A percentile compares a stretch with the other conserved stretches of the same genome.
Evolutionary conservation across 2,888 invertebrate genomes (phyloP).

Genomic region (Himalopsyche tibetana): DNA sequence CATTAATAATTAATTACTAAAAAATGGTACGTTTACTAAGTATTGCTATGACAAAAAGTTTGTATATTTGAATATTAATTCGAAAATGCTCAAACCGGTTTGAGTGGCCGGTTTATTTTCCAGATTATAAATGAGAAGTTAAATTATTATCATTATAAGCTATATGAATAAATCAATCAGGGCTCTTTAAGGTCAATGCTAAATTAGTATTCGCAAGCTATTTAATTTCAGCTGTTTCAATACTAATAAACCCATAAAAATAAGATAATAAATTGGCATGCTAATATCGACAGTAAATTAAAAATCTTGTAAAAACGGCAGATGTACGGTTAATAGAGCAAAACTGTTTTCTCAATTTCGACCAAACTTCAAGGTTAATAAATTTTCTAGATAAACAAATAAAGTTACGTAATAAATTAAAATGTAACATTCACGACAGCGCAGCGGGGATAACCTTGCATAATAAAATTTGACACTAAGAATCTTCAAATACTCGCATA

Average conservation of each 20-base stretch:
- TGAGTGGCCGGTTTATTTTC: background rate
- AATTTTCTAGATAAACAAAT: slow-evolving; percentile 20
- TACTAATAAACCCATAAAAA: background rate
- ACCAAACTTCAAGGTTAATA: slow-evolving; percentile 12
- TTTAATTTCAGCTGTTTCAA: slow-evolving; percentile 25
- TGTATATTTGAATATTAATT: slow-evolving; percentile 28
- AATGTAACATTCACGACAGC: slow-evolving; percentile 35
- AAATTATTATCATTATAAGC: slow-evolving; percentile 4
- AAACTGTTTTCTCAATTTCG: background rate
- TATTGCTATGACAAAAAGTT: background rate
- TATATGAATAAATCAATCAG: slow-evolving; percentile 34
- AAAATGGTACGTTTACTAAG: background rate
- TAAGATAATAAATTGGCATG: background rate
- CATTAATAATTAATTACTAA: too few relatives aligned
- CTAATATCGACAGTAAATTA: background rate
- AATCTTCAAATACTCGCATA: slow-evolving; percentile 24
- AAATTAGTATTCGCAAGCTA: background rate
- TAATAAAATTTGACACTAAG: slow-evolving; percentile 27
- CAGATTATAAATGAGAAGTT: background rate
- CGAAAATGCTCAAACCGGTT: slow-evolving; percentile 32
- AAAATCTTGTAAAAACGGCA: slow-evolving; percentile 17
- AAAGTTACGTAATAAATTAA: slow-evolving; percentile 12
- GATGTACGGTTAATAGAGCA: slow-evolving; percentile 14
- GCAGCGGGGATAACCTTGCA: slow-evolving; percentile 18
- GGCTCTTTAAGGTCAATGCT: slow-evolving; percentile 38